Evolutionary conservation across 2,888 invertebrate species (phyloP), one percentile per base, ranked within the genome.

Genomic region (Tetramorium bicarinatum): DNA sequence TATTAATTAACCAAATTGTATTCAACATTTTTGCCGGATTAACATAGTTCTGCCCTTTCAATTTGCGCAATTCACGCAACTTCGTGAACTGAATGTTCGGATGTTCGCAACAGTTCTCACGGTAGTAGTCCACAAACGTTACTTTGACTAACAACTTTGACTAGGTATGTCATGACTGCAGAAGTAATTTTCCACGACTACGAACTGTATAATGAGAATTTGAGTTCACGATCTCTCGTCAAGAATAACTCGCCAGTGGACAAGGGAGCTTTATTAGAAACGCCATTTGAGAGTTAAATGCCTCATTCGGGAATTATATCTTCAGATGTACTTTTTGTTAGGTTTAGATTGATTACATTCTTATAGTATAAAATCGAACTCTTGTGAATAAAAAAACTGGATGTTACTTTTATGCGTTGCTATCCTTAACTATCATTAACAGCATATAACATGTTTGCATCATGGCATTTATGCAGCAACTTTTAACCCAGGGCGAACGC

Each of bases 121-220:
- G 54, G 41, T 41, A 52, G 64, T 66, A 56, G 71, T 56, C 54
- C 71, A 44, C 71, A 77, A 77, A 77, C 44, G 71, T 44, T 77
- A 77, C 77, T 77, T 61, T 34, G 47, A 47, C 77, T 77, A 77
- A 77, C 77, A 77, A 77, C 77, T 77, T 77, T 77, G 77, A 77
- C 77, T 77, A 71, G 71, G 54, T 69, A 69, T 69, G 77, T 77
- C 77, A 77, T 77, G 71, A 77, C 54, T 54, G 44, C 29, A 77
- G 71, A 77, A 77, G 71, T 71, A 77, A 77, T 77, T 77, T 77
- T 77, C 77, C 77, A 44, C 77, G 54, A 69, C 77, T 69, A 44
- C 71, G 54, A 69, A 77, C 71, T 77, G 54, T 15, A 77, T 77
- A 77, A 77, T 77, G 77, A 77, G 71, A 77, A 77, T 77, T 56